Base-by-base conservation (phyloP, 2,113 vertebrate species). In the Pomatostomus ruficeps region DNA sequence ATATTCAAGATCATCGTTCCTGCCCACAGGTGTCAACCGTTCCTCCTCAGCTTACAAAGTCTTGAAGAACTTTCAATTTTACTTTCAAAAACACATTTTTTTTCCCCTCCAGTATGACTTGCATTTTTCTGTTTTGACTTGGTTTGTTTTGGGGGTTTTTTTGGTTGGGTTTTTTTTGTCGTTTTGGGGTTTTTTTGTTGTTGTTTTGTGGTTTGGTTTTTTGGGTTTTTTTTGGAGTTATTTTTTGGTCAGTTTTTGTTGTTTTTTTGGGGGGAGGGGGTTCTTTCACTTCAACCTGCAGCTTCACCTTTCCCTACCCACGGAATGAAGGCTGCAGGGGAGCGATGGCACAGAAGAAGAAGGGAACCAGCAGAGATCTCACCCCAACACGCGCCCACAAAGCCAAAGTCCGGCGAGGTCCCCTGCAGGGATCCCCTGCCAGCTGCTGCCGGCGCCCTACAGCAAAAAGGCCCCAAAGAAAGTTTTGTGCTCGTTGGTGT, bases 381-480 rank as follows among this genome's bases (percentile, higher is more conserved):
- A 80, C 58, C 94, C 87, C 20, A 2, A 40, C 1, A 2, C 1
- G 0, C 0, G 0, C 85, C 68, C 93, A 88, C 58, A 79, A 91
- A 90, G n/a, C 63, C 88, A 15, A 80, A 33, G 9, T 70, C 63
- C 82, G 58, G 1, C 0, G 2, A 75, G 54, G 26, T 68, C 51
- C 45, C 76, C 71, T 52, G 42, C 42, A 45, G 22, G 54, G 65
- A 48, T 57, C 10, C n/a, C 84, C 49, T 63, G 40, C 26, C 85
- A 76, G 78, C 58, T 71, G 70, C 71, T 48, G 36, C 54, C 65
- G 66, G 62, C 25, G 3, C 29, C 59, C 88, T 97, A 98, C 43
- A 98, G 84, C 88, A 98, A 91, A 84, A 98, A 98, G 66, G 98
- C 98, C 52, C 98, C 98, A 36, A 98, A 98, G 89, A 98, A 98